A percentile compares a stretch with the other conserved stretches of the same genome.
These are phyloP conservation scores for Dimorphilus gyrociliatus DNA, from an alignment of 2,888 invertebrate genomes.

Conservation along the genomic window DNA sequence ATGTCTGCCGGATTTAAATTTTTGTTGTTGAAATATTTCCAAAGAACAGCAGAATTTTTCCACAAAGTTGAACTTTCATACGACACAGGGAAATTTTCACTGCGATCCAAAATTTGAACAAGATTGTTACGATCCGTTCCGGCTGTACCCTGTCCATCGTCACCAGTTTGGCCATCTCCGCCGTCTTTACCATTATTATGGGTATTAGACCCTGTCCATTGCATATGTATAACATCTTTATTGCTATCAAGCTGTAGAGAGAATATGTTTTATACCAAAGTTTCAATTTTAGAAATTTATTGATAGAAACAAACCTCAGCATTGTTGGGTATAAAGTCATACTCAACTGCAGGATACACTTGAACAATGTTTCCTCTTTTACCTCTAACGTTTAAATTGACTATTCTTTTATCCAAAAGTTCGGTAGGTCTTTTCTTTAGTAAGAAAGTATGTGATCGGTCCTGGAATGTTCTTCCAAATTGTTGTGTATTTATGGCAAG, in stretches of 20 bases:
- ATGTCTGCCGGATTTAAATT: slow-evolving; percentile 18
- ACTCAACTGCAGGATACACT: slow-evolving; percentile 32
- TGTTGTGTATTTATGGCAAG: slow-evolving; percentile 35
- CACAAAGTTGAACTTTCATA: slow-evolving; percentile 26
- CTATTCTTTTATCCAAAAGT: slow-evolving; percentile 10
- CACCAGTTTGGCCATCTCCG: slow-evolving; percentile 33
- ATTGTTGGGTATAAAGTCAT: slow-evolving; percentile 27
- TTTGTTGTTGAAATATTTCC: slow-evolving; percentile 20
- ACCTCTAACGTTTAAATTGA: slow-evolving; percentile 28
- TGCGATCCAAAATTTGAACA: slow-evolving; percentile 19
- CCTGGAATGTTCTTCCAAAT: slow-evolving; percentile 32
- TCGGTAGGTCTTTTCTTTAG: slow-evolving; percentile 19
- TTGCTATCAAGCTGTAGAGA: too few species aligned
- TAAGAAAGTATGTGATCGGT: slow-evolving; percentile 28
- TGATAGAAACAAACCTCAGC: too few species aligned
- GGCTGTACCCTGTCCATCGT: slow-evolving; percentile 29
- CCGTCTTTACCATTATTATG: slow-evolving; percentile 28
- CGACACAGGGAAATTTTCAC: slow-evolving; percentile 30
- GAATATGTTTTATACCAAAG: too few species aligned
- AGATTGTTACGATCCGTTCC: slow-evolving; percentile 33
- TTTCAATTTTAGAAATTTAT: too few species aligned
- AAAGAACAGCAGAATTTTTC: slow-evolving; percentile 19
- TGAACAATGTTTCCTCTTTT: slow-evolving; percentile 35
- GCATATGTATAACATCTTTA: slow-evolving; percentile 26
- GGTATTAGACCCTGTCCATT: slow-evolving; percentile 35